phyloP scores from a whole-genome alignment of 1,140 invertebrate genomes.

The Cyrtorhinus lividipennis region DNA sequence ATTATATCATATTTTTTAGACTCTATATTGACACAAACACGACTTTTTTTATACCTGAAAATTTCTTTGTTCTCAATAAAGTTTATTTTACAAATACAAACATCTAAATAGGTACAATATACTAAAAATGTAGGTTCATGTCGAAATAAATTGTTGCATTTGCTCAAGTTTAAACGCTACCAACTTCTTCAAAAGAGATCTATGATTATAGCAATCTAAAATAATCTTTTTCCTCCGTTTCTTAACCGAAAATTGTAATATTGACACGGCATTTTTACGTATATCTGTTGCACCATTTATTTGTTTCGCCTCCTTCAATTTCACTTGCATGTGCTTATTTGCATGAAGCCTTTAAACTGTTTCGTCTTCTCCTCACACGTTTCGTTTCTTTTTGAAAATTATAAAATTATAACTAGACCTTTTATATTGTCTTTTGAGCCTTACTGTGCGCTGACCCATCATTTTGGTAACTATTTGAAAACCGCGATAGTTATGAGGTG shows the following conservation, averaged over 20 bases:
- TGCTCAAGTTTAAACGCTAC: background rate
- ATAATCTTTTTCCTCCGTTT: background rate
- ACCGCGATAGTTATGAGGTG: background rate
- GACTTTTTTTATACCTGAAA: slow-evolving; percentile 8
- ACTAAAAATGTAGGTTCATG: background rate
- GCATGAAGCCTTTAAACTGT: too few species aligned
- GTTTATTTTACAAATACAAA: slow-evolving; percentile 14
- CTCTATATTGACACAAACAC: slow-evolving; percentile 17
- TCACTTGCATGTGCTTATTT: too few species aligned
- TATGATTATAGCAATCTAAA: slow-evolving; percentile 17
- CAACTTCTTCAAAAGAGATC: slow-evolving; percentile 16
- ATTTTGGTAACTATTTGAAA: background rate
- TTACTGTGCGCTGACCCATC: background rate
- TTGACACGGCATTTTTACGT: background rate
- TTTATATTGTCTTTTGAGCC: background rate
- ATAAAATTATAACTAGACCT: background rate
- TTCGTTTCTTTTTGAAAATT: too few species aligned
- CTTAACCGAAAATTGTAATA: background rate
- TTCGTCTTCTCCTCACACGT: too few species aligned
- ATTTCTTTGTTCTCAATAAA: slow-evolving; percentile 2
- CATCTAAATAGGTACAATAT: slow-evolving; percentile 13
- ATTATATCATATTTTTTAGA: slow-evolving; percentile 10
- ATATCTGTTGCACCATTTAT: background rate
- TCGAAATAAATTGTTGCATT: slow-evolving; percentile 9
- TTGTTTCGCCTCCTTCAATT: too few species aligned